These are phyloP conservation scores for Calliopum simillimum DNA, from an alignment of 2,888 invertebrate species.

Conservation along the genomic window DNA sequence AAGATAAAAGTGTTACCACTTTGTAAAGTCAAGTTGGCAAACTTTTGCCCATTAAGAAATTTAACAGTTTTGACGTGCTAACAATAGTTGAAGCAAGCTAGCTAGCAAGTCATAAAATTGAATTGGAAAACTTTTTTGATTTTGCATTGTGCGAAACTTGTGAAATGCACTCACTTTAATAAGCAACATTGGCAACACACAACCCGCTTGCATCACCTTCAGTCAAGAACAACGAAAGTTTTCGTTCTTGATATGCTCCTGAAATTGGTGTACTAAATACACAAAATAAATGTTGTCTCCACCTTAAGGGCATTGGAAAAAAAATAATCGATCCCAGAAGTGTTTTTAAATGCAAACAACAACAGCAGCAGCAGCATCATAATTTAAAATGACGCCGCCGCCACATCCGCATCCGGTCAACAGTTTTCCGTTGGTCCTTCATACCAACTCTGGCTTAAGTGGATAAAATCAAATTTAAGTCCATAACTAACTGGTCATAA, in stretches of 20 bases:
- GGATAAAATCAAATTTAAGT: constrained; percentile 59
- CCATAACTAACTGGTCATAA: constrained; percentile 64
- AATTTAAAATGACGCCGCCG: constrained; percentile 33
- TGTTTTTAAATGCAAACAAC: constrained; percentile 36
- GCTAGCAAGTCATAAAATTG: constrained; percentile 25
- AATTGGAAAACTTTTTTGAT: constrained; percentile 41
- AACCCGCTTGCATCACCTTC: not conserved
- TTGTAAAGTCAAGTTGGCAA: constrained; percentile 50
- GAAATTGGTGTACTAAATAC: constrained; percentile 23
- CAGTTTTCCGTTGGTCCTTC: not conserved
- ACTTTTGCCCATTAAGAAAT: constrained; percentile 38
- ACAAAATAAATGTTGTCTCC: constrained; percentile 31
- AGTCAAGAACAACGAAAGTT: not conserved
- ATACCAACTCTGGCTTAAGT: constrained; percentile 16
- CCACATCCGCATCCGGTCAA: constrained; percentile 20
- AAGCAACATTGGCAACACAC: not conserved
- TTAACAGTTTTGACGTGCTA: constrained; percentile 43
- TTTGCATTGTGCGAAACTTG: not conserved
- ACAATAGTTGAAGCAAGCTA: not conserved
- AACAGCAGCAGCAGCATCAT: constrained; percentile 33
- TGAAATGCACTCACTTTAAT: constrained; percentile 20
- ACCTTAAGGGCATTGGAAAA: constrained; percentile 22
- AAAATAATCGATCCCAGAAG: constrained; percentile 44
- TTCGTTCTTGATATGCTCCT: not conserved
- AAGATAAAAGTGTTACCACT: constrained; percentile 25